Conservation (phyloP, 2,113 vertebrate species). For the Recurvirostra avosetta region DNA sequence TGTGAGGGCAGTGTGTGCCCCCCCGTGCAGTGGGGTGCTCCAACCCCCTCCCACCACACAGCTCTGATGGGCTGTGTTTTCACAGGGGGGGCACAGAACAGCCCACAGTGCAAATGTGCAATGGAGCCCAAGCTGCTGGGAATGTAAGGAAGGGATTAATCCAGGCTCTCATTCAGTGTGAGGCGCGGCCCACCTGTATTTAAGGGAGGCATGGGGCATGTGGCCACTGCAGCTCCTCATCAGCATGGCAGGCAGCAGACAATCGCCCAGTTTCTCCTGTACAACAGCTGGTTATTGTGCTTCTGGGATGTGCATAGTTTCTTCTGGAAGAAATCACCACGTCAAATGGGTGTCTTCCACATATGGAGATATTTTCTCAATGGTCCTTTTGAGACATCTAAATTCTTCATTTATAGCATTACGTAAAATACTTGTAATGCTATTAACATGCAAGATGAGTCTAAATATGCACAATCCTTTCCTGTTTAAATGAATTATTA, state of each 20-base stretch:
- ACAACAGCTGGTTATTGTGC: conserved; percentile 34
- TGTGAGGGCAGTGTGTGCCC: neutral
- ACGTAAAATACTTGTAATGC: conserved; percentile 37
- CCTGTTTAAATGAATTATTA: conserved; percentile 7
- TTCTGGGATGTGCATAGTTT: conserved; percentile 15
- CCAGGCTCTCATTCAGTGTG: neutral
- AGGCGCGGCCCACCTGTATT: neutral
- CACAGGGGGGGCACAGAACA: neutral
- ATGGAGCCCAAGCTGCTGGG: neutral
- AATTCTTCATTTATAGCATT: conserved; percentile 43
- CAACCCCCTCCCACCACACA: neutral
- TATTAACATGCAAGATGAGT: conserved; percentile 7
- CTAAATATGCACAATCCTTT: neutral
- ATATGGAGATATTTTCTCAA: conserved; percentile 33
- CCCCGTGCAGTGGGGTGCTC: neutral
- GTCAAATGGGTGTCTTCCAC: conserved; percentile 10
- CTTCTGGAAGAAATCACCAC: conserved; percentile 29
- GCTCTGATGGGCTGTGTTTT: neutral
- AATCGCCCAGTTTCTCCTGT: neutral
- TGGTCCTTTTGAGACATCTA: conserved; percentile 25
- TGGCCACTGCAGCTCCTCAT: neutral
- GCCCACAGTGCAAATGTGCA: neutral
- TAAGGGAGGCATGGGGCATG: neutral
- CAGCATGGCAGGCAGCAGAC: neutral
- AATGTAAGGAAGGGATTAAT: neutral